phyloP scores from a whole-genome alignment of 2,888 invertebrate species.

The Amiota communis region DNA sequence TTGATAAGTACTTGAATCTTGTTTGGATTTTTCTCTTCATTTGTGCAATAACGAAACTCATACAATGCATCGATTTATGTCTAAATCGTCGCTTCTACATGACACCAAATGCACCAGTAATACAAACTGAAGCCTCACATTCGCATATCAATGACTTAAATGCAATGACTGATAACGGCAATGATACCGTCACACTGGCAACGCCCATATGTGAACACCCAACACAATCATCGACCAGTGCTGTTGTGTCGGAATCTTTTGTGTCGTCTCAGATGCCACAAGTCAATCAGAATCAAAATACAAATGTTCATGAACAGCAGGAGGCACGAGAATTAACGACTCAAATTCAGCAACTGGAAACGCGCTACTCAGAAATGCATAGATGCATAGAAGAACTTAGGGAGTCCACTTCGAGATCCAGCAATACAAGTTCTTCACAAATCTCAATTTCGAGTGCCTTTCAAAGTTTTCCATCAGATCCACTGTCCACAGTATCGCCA shows the following conservation, averaged over 20 bases:
- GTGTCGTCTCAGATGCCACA: not conserved
- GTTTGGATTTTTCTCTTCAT: not conserved
- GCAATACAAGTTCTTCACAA: not conserved
- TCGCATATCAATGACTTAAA: not conserved
- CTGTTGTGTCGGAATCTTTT: not conserved
- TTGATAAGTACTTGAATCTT: not conserved
- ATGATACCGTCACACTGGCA: not conserved
- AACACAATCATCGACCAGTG: not conserved
- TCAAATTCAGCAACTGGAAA: conserved; percentile 43
- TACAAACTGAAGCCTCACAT: not conserved
- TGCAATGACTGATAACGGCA: not conserved
- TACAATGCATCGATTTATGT: not conserved
- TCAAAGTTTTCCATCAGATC: no score
- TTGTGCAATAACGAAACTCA: not conserved
- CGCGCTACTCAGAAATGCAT: conserved; percentile 40
- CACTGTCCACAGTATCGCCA: not conserved
- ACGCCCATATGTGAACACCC: not conserved
- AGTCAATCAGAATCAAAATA: no score
- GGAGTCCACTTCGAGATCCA: conserved; percentile 4
- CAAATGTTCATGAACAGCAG: not conserved
- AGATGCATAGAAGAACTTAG: conserved; percentile 45
- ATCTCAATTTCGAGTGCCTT: conserved; percentile 27
- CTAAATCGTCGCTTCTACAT: not conserved
- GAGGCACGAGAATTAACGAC: conserved; percentile 38
- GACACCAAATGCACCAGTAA: not conserved